These are phyloP conservation scores for Plutomurus gul DNA, from an alignment of 1,140 invertebrate genomes.

Conservation along the genomic window DNA sequence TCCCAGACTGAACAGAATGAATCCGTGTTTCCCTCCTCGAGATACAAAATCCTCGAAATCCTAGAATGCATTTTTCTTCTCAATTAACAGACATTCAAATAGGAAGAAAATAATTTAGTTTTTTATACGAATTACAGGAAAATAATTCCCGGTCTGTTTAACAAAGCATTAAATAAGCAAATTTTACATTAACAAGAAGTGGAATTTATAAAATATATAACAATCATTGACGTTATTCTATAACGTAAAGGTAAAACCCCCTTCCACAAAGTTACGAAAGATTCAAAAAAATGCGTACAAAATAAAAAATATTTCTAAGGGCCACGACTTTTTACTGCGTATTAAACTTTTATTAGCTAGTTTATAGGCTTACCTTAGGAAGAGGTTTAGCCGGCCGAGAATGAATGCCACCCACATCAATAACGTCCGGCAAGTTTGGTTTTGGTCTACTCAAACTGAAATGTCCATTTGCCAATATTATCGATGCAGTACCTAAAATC, in stretches of 20 bases:
- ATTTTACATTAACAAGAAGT: too few relatives aligned
- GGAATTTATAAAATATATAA: too few relatives aligned
- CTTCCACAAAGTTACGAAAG: too few relatives aligned
- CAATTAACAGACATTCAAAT: constrained; percentile 53
- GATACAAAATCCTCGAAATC: constrained; percentile 71
- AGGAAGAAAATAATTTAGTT: too few relatives aligned
- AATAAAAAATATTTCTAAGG: too few relatives aligned
- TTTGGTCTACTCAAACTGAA: constrained; percentile 37
- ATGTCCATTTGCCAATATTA: constrained; percentile 50
- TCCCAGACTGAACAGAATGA: constrained; percentile 74
- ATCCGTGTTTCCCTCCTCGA: constrained; percentile 65
- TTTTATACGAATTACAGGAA: too few relatives aligned
- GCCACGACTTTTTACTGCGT: too few relatives aligned
- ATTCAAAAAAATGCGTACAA: too few relatives aligned
- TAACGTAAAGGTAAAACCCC: too few relatives aligned
- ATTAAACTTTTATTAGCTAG: neutral
- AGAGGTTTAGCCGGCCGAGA: constrained; percentile 39
- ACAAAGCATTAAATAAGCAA: too few relatives aligned
- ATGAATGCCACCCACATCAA: constrained; percentile 48
- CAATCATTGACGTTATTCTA: too few relatives aligned
- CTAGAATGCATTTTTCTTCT: neutral
- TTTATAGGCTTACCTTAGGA: constrained; percentile 52
- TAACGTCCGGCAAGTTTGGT: constrained; percentile 35
- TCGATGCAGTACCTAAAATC: constrained; percentile 56
- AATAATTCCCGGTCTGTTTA: too few relatives aligned